These are phyloP conservation scores for Odontocerum albicorne DNA, from an alignment of 2,888 invertebrate genomes.

Conservation along the genomic window DNA sequence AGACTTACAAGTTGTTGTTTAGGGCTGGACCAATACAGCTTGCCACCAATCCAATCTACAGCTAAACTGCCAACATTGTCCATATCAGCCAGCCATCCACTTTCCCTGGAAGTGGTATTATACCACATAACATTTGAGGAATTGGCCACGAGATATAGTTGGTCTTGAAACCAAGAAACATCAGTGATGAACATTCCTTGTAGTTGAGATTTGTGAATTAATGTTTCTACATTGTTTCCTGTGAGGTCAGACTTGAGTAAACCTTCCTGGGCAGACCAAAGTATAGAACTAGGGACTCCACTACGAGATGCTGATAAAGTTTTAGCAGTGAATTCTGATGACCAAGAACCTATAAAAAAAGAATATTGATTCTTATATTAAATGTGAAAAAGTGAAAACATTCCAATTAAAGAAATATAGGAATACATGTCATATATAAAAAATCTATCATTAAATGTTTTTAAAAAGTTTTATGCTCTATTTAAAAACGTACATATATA, in stretches of 20 bases:
- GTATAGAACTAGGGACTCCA: constrained; percentile 61
- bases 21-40: constrained; percentile 89
- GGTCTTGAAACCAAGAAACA: constrained; percentile 76
- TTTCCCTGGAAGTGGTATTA: constrained; percentile 63
- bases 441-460: no score
- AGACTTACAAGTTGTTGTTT: constrained; percentile 76
- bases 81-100: constrained; percentile 63
- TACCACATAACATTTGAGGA: constrained; percentile 71
- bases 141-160: constrained; percentile 74
- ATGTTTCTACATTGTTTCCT: constrained; percentile 71
- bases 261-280: constrained; percentile 78
- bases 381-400: background rate
- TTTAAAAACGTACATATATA: no score
- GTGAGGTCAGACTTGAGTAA: constrained; percentile 80
- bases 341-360: constrained; percentile 70
- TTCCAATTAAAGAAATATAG: no score
- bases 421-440: no score
- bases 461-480: no score
- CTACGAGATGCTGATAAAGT: constrained; percentile 62
- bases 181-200: constrained; percentile 67
- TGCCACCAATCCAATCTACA: constrained; percentile 88
- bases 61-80: constrained; percentile 78
- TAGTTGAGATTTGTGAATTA: constrained; percentile 64
- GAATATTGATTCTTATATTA: background rate
- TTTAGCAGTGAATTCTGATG: constrained; percentile 71